Percentiles rank a stretch among this genome's conserved stretches.
These are phyloP conservation scores for Parotocinclus haroldoi DNA, from an alignment of 2,797 vertebrate species.

Conservation along the genomic window DNA sequence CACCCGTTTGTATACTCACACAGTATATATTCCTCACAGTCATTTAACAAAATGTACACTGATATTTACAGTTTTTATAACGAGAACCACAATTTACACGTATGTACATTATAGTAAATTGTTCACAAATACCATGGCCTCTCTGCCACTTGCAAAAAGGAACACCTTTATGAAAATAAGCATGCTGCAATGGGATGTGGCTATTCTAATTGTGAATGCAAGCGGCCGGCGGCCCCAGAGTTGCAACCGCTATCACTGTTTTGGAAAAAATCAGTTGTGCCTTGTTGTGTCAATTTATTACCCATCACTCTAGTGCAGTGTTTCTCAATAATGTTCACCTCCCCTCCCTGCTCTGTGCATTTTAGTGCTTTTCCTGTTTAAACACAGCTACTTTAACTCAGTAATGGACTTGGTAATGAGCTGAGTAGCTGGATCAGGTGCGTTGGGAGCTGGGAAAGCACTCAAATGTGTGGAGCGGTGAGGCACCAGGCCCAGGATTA, in stretches of 20 bases:
- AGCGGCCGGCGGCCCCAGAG: constrained; percentile 62
- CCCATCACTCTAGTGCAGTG: background rate
- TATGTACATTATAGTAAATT: constrained; percentile 69
- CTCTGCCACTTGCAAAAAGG: background rate
- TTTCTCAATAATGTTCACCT: constrained; percentile 2
- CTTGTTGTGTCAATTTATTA: background rate
- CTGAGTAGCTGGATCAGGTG: too few species aligned
- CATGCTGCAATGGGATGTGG: constrained; percentile 43
- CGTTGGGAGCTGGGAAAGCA: too few species aligned
- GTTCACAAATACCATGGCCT: constrained; percentile 65
- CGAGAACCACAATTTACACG: constrained; percentile 71
- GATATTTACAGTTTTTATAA: constrained; percentile 71
- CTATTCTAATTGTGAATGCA: constrained; percentile 37
- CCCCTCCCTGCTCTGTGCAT: too few species aligned
- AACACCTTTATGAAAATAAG: constrained; percentile 34
- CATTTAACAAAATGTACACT: constrained; percentile 74
- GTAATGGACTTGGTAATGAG: too few species aligned
- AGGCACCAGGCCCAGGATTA: too few species aligned
- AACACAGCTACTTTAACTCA: too few species aligned
- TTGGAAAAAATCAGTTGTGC: constrained; percentile 39
- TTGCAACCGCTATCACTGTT: constrained; percentile 38
- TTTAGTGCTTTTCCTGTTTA: too few species aligned
- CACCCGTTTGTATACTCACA: constrained; percentile 62
- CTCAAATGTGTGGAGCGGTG: too few species aligned
- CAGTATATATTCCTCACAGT: constrained; percentile 57